Conservation (phyloP, 2,888 invertebrate genomes). For the Orchestes rusci region DNA sequence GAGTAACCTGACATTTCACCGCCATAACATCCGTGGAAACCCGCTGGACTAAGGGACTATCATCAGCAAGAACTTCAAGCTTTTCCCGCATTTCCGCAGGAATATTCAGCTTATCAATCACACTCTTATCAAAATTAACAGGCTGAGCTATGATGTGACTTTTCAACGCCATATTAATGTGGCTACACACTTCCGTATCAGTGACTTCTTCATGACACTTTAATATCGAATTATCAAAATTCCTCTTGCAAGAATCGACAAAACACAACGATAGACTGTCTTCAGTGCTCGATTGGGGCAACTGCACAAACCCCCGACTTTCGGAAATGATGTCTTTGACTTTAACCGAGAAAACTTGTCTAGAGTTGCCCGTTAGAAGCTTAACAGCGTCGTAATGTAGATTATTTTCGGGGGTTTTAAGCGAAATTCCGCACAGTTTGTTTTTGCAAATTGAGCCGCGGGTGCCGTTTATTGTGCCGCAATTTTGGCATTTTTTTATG, state of each 20-base stretch:
- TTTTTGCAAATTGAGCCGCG: constrained; percentile 68
- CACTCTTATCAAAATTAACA: constrained; percentile 53
- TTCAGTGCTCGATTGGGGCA: constrained; percentile 38
- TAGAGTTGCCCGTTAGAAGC: constrained; percentile 54
- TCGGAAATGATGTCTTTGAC: constrained; percentile 62
- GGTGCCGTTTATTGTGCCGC: constrained; percentile 69
- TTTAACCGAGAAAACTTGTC: constrained; percentile 61
- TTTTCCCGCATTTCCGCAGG: constrained; percentile 53
- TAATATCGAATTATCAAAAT: constrained; percentile 49
- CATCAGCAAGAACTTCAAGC: constrained; percentile 53
- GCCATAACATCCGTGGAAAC: constrained; percentile 65
- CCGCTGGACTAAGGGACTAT: constrained; percentile 60
- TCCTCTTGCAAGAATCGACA: constrained; percentile 51
- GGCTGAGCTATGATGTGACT: constrained; percentile 56
- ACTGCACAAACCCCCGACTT: constrained; percentile 66
- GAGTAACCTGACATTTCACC: constrained; percentile 59
- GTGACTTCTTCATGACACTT: constrained; percentile 48
- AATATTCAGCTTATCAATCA: constrained; percentile 50
- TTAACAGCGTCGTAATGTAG: constrained; percentile 58
- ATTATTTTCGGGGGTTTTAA: constrained; percentile 53
- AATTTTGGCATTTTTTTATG: constrained; percentile 65
- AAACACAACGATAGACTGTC: constrained; percentile 47
- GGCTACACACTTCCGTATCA: constrained; percentile 43
- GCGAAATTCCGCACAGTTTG: constrained; percentile 58
- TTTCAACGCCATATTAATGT: constrained; percentile 57